Evolutionary conservation across 37 sponge, comb jelly and placozoan genomes (phyloP), one percentile per base, ranked within the genome.

Genomic region (Dysidea cf. avara): DNA sequence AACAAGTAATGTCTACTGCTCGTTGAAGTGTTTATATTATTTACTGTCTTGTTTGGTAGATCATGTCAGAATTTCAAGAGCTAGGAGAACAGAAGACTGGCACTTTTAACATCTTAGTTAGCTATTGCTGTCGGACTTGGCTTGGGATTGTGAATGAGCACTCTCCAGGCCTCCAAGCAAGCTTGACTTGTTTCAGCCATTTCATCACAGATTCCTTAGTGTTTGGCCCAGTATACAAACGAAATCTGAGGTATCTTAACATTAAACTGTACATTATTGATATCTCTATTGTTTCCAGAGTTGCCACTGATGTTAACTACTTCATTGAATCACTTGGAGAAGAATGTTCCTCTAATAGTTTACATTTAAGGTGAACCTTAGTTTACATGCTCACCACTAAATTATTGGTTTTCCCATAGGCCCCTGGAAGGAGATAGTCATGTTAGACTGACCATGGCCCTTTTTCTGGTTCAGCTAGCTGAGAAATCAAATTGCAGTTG

Each of bases 181-280:
- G 76, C 29, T 46, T 88, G 68, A 20, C 21, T 29, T 30, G 37
- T 12, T 67, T 74, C 65, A 46, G 28, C 17, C 16, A 73, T 3
- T 48, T 88, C 6, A 37, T 88, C 1, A 17, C 67, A 18, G 26
- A 74, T 43, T 61, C 68, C n/a, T 78, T 74, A 18, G 34, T 24
- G 4, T 89, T 84, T 80, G 90, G 90, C 1, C 77, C 81, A 20
- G 49, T 84, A 7, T 64, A 75, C 60, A 83, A 72, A 71, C 83
- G 69, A 67, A 89, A 78, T 39, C 40, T 88, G 16, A 68, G 88
- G 88, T 82, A n/a, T n/a, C n/a, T n/a, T 22, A 36, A 50, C 22
- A 4, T 7, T 26, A 32, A 7, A 39, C 0, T 2, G 3, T 6
- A 36, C 11, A 17, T 7, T n/a, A 30, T 29, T n/a, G 61, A 56